These are phyloP conservation scores for Micrastur ruficollis DNA, from an alignment of 2,797 vertebrate genomes.

Conservation along the genomic window DNA sequence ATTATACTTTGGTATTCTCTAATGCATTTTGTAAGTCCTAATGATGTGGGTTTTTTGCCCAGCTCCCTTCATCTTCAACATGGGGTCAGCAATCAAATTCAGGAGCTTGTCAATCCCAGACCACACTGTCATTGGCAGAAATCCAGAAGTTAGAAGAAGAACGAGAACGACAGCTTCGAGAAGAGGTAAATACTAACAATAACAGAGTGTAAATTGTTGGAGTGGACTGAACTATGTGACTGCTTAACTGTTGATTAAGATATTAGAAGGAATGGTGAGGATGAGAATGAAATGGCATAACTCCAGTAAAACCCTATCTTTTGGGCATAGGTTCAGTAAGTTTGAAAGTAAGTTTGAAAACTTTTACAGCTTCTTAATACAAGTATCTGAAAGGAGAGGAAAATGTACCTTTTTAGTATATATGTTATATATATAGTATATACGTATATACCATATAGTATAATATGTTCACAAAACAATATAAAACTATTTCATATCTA, in stretches of 20 bases:
- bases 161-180: constrained; percentile 85
- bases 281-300: neutral
- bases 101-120: constrained; percentile 82
- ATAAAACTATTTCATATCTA: accelerated
- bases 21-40: neutral
- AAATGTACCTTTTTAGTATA: neutral
- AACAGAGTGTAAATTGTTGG: neutral
- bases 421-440: no score
- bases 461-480: neutral
- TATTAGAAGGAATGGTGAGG: neutral
- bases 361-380: neutral
- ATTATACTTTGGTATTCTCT: neutral
- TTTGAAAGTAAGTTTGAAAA: neutral
- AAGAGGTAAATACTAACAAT: constrained; percentile 81
- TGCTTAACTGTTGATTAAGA: neutral
- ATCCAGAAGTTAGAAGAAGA: constrained; percentile 98
- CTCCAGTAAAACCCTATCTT: neutral
- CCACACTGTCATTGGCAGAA: constrained; percentile 90
- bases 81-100: constrained; percentile 94
- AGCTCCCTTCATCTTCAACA: constrained; percentile 98
- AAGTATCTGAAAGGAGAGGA: neutral
- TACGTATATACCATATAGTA: no score
- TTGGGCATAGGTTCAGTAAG: neutral
- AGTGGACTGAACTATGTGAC: neutral
- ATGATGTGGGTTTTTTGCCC: neutral